Base-by-base conservation (phyloP, 1,140 invertebrate species). In the Telenomus remus region DNA sequence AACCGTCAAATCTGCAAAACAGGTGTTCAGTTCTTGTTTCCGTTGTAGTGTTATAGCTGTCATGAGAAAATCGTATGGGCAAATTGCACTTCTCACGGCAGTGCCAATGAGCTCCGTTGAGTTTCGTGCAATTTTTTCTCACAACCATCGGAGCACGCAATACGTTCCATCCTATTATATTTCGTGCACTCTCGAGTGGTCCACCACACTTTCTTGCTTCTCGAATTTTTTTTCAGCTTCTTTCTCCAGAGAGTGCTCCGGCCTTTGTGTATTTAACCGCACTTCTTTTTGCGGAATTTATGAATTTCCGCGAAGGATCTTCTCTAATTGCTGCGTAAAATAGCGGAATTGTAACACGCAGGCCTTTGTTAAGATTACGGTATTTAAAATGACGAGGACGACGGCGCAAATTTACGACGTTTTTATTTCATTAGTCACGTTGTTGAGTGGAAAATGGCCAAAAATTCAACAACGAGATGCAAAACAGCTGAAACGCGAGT, bases 11-110 rank as follows among this genome's bases (percentile, higher is more conserved):
- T 39, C 39, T 14, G 10, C 9, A 46, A 27, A 55, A 59, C 60
- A 65, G 61, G 55, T 65, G 55, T 54, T 73, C 27, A 13, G 49
- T 19, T 9, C 13, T 9, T 12, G 44, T 46, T 73, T 73, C 70
- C 70, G 60, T 48, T 46, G 34, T 13, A 7, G 54, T 54, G 44
- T 37, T n/a, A 27, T 27, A 27, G 19, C 34, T 33, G 47, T 39
- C 61, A 56, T 65, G 60, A 73, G 70, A 65, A 73, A 73, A 47
- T 16, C 37, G 50, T 54, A 53, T 53, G 42, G 33, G 50, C 11
- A 55, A 63, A 59, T 59, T 42, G 57, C 50, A 35, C 51, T 73
- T 73, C 70, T 73, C 70, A 73, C 70, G 61, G 53, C 59, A 19
- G 19, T 14, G 33, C 39, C 59, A 69, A 51, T 15, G 39, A 60